Conservation (phyloP, 2,113 vertebrate genomes). For the Anseranas semipalmata region DNA sequence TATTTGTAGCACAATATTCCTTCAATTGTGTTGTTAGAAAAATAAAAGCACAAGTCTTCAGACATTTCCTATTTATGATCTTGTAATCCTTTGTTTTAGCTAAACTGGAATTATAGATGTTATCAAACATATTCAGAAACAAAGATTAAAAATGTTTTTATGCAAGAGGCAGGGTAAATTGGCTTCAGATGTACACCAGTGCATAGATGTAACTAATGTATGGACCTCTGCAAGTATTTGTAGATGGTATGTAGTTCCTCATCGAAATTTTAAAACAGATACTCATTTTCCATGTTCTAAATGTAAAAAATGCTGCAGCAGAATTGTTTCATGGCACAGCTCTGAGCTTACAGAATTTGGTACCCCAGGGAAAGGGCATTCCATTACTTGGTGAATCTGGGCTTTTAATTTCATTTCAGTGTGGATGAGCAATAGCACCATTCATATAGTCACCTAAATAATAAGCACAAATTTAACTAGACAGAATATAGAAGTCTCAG, state of each 20-base stretch:
- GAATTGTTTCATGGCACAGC: not conserved
- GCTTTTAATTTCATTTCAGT: conserved; percentile 50
- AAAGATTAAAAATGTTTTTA: not conserved
- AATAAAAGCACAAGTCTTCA: not conserved
- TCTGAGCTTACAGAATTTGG: not conserved
- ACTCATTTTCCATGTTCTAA: not conserved
- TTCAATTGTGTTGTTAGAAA: not conserved
- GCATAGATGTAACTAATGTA: not conserved
- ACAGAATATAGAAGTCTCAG: conserved; percentile 74
- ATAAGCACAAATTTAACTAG: conserved; percentile 69
- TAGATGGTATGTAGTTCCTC: not conserved
- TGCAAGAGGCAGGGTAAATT: not conserved
- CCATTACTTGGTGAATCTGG: not conserved
- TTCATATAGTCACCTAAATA: conserved; percentile 56
- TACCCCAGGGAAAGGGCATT: not conserved
- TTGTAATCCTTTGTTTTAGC: not conserved
- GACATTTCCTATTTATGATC: not conserved
- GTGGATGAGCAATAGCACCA: conserved; percentile 27
- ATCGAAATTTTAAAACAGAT: not conserved
- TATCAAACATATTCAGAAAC: not conserved
- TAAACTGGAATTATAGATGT: not conserved
- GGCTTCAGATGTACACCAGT: not conserved
- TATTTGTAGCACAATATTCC: not conserved
- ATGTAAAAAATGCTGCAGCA: not conserved
- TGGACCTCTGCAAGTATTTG: not conserved